Base-by-base conservation (phyloP, 1,140 invertebrate genomes). In the Ylistrum balloti region DNA sequence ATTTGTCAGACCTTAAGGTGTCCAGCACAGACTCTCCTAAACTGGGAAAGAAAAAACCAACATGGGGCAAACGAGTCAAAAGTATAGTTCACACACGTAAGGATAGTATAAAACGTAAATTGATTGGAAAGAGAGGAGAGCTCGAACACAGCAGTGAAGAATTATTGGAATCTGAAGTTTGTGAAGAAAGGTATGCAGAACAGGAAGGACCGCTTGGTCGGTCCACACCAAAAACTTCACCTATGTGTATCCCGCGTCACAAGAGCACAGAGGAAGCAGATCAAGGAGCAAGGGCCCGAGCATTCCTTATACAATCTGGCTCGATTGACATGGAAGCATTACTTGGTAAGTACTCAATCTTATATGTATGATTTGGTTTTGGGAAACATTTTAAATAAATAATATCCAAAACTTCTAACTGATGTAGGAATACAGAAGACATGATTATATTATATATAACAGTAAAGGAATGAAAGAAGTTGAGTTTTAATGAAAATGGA, bases 21-120 rank as follows among this genome's bases (percentile, higher is more conserved):
- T 20, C 56, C 17, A 41, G 91, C 17, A 87, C 90, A 34, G 91
- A 91, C 56, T 86, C 91, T 33, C 91, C 91, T 28, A 92, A 92
- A 90, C 28, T 88, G 9, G 89, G 74, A 32, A 95, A 95, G 86
- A 95, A 95, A 90, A 93, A 97, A 95, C 97, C 97, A 45, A 97
- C 97, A 0, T 98, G 97, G 97, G 97, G 97, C 0, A 97, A 97
- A 94, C 97, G 98, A 95, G 88, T 87, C 3, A 97, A 97, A 92
- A 97, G 97, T 92, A 98, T 98, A 34, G 97, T 98, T 90, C 97
- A 98, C 93, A 97, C 97, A 0, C 96, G 97, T 74, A 96, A 97
- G 88, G 97, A 97, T 87, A 98, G 97, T 33, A 96, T 97, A 15
- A 97, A 97, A 95, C 93, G 93, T 86, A 93, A 92, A 91, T 45